A percentile compares a stretch with the other conserved stretches of the same genome.
These are phyloP conservation scores for Trypoxylus dichotomus DNA, from an alignment of 1,140 invertebrate species.

Conservation along the genomic window DNA sequence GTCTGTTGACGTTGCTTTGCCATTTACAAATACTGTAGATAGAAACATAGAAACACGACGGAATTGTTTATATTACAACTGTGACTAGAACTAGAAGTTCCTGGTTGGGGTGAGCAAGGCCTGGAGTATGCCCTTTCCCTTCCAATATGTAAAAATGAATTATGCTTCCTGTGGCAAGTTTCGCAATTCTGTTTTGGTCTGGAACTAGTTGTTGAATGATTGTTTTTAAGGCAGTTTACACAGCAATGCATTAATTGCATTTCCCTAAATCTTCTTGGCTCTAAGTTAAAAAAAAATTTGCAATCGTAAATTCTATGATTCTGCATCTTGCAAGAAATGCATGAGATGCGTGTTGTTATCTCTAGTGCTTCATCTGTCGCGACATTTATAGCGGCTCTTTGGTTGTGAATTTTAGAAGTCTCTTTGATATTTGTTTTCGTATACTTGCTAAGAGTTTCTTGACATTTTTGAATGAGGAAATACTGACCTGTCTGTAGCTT, in stretches of 20 bases:
- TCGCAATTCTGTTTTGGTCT: neutral
- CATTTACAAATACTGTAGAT: neutral
- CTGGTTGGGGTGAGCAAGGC: neutral
- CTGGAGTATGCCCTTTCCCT: neutral
- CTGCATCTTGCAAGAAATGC: too few species aligned
- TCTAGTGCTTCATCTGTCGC: neutral
- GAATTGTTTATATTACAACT: neutral
- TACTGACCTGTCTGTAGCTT: too few species aligned
- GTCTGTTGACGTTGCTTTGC: too few species aligned
- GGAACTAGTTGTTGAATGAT: neutral
- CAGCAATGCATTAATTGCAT: neutral
- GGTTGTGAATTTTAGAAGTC: too few species aligned
- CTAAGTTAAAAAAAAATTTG: neutral
- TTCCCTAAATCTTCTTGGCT: neutral
- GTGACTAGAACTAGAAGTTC: neutral
- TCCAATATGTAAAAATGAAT: conserved; percentile 7
- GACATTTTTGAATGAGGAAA: conserved; percentile 42
- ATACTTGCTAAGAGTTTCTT: conserved; percentile 33
- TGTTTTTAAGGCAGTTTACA: neutral
- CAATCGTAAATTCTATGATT: neutral
- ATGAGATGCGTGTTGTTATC: neutral
- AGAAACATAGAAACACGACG: too few species aligned
- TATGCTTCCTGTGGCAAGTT: conserved; percentile 24
- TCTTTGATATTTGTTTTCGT: neutral
- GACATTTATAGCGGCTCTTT: neutral